These are phyloP conservation scores for Lepidurus apus DNA, from an alignment of 1,140 invertebrate species.

Conservation along the genomic window DNA sequence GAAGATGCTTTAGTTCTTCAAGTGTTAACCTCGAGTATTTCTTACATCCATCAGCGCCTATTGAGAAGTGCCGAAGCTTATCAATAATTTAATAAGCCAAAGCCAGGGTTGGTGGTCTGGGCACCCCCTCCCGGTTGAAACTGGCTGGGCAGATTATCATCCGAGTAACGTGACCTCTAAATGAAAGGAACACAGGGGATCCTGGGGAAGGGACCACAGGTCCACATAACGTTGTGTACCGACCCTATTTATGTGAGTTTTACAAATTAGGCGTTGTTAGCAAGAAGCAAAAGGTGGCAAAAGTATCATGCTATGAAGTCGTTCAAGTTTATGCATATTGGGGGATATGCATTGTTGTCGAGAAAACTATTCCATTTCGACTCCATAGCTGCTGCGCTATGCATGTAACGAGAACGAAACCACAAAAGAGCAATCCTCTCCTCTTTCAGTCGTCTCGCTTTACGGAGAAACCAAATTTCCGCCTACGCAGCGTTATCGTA, in stretches of 20 bases:
- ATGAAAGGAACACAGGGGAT: neutral
- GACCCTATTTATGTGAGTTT: constrained; percentile 15
- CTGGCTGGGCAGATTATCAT: neutral
- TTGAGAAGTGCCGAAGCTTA: neutral
- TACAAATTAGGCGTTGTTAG: neutral
- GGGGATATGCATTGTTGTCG: neutral
- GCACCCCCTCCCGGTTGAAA: neutral
- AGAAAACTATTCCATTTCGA: neutral
- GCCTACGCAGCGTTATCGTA: constrained; percentile 4
- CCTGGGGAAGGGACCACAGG: neutral
- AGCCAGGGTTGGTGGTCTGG: neutral
- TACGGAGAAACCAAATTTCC: constrained; percentile 18
- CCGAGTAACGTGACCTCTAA: constrained; percentile 8
- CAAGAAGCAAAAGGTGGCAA: neutral
- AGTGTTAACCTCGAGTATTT: neutral
- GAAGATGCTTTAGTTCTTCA: neutral
- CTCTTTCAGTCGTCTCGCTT: neutral
- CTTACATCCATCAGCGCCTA: constrained; percentile 6
- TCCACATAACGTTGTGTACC: neutral
- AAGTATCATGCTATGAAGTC: neutral
- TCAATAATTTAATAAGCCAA: constrained; percentile 9
- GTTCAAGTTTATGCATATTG: neutral
- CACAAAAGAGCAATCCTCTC: neutral
- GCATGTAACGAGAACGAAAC: neutral
- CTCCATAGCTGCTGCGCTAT: neutral